These are phyloP conservation scores for Lamellibrachia satsuma DNA, from an alignment of 2,888 invertebrate genomes.

Conservation along the genomic window DNA sequence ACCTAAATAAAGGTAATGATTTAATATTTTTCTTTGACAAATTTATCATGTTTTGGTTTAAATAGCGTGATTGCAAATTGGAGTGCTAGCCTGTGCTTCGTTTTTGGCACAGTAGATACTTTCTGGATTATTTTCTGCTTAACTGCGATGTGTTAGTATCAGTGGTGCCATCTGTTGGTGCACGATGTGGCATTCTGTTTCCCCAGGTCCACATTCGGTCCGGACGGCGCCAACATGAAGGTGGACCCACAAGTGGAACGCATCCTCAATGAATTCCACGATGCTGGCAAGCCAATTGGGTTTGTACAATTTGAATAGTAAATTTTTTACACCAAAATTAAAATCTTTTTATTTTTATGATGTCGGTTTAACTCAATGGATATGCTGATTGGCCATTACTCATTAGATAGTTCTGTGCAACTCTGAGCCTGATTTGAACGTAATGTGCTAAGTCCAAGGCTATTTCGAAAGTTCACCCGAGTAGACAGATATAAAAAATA, in stretches of 20 bases:
- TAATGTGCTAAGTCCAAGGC: not conserved
- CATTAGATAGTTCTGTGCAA: too few species aligned
- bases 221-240: slow-evolving; percentile 67
- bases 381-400: not conserved
- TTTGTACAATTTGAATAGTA: slow-evolving; percentile 38
- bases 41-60: too few species aligned
- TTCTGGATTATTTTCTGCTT: not conserved
- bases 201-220: slow-evolving; percentile 69
- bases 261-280: slow-evolving; percentile 68
- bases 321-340: not conserved
- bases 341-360: not conserved
- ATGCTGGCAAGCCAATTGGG: slow-evolving; percentile 70
- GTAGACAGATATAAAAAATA: not conserved
- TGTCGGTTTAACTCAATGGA: not conserved
- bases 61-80: too few species aligned
- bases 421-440: not conserved
- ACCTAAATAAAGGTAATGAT: too few species aligned
- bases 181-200: not conserved
- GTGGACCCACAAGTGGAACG: slow-evolving; percentile 67
- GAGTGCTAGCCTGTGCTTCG: too few species aligned
- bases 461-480: not conserved
- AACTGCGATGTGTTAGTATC: not conserved
- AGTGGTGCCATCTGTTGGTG: not conserved
- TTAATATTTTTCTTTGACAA: too few species aligned
- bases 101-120: too few species aligned